Evolutionary conservation across 1,140 invertebrate genomes (phyloP).

Genomic region (Mesaphorura yosii): DNA sequence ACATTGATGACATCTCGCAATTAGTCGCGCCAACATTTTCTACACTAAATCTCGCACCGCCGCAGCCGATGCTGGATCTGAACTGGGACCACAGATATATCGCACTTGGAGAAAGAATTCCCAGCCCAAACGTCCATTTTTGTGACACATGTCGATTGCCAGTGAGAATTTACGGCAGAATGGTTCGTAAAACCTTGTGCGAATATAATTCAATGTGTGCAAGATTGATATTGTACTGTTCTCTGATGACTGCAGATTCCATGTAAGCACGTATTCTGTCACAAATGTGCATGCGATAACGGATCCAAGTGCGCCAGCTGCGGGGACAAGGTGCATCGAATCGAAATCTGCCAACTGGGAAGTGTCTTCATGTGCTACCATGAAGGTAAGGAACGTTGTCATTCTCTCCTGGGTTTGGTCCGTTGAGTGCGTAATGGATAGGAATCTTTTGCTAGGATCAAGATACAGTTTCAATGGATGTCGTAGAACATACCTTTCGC

Average conservation of each 20-base stretch:
- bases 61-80: constrained; percentile 21
- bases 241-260: constrained; percentile 15
- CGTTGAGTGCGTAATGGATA: not conserved
- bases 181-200: constrained; percentile 10
- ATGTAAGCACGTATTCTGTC: constrained; percentile 29
- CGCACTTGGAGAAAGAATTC: constrained; percentile 16
- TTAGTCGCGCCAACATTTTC: constrained; percentile 17
- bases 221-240: not conserved
- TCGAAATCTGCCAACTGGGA: constrained; percentile 23
- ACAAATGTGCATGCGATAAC: constrained; percentile 20
- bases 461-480: constrained; percentile 28
- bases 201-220: not conserved
- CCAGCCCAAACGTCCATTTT: constrained; percentile 30
- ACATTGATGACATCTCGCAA: not conserved
- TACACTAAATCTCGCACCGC: constrained; percentile 15
- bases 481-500: constrained; percentile 27
- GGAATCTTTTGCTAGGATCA: constrained; percentile 6
- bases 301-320: constrained; percentile 18
- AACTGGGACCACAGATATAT: constrained; percentile 19
- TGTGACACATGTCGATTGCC: constrained; percentile 21
- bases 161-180: constrained; percentile 24
- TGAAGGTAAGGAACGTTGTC: constrained; percentile 15
- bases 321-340: constrained; percentile 19
- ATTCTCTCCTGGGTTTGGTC: not conserved
- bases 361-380: constrained; percentile 29